A percentile compares a stretch with the other conserved stretches of the same genome.
Evolutionary conservation across 64 coral and sea anemone genomes (phyloP).

Genomic region (Actinia equina): DNA sequence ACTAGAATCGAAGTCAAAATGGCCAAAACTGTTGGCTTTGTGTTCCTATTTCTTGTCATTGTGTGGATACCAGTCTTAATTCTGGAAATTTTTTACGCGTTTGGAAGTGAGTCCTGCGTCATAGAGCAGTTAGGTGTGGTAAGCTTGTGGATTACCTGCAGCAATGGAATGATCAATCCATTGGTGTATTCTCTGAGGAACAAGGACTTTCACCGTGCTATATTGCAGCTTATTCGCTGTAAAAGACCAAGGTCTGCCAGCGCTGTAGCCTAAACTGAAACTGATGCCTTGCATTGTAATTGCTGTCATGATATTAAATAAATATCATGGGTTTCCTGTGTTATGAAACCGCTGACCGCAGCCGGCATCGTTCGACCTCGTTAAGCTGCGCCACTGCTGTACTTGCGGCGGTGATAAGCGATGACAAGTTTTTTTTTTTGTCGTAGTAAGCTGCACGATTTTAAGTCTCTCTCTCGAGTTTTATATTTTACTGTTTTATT

Average conservation of each 20-base stretch:
- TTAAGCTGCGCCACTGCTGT: too few relatives aligned
- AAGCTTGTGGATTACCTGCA: constrained; percentile 30
- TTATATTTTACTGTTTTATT: too few relatives aligned
- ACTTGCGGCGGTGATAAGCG: too few relatives aligned
- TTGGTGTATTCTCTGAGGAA: constrained; percentile 40
- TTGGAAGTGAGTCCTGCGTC: constrained; percentile 23
- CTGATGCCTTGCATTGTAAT: background rate
- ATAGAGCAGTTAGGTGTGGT: constrained; percentile 34
- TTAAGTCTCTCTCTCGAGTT: too few relatives aligned
- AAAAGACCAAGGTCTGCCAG: constrained; percentile 25
- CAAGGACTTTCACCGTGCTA: constrained; percentile 34
- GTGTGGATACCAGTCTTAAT: constrained; percentile 43
- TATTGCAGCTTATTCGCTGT: constrained; percentile 34
- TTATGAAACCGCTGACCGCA: too few relatives aligned
- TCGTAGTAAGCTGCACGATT: too few relatives aligned
- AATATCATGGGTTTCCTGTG: too few relatives aligned
- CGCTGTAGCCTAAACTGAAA: constrained; percentile 11
- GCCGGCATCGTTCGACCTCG: too few relatives aligned
- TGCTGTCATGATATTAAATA: too few relatives aligned
- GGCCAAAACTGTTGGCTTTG: constrained; percentile 49
- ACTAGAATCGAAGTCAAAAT: constrained; percentile 43
- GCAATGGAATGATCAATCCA: constrained; percentile 42
- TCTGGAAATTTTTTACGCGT: constrained; percentile 33
- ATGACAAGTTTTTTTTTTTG: too few relatives aligned
- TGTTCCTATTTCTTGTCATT: constrained; percentile 35